Evolutionary conservation across 2,797 vertebrate species (phyloP), one percentile per base, ranked within the genome.

Genomic region (Sebastes kiyomatsui): DNA sequence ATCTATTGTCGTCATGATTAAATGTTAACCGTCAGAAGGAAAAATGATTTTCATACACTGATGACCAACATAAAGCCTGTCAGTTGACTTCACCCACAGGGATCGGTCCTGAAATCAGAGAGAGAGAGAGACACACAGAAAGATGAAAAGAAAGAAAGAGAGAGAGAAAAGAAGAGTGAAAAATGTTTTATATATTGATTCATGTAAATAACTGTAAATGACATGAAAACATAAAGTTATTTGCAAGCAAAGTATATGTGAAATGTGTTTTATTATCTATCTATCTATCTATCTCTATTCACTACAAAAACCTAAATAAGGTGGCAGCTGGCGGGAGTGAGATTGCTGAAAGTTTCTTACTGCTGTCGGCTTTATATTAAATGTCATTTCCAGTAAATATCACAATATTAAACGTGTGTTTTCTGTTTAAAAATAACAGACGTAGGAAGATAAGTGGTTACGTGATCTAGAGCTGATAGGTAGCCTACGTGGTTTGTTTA

Each of bases 141-240:
- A 64, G 35, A 62, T 25, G 20, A 28, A 64, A 2, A 60, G 35
- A 22, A 9, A 28, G 13, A 62, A 52, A 25, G 20, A 38, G 49
- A 22, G 16, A 65, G 68, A 42, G 16, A 3, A 12, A 23, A n/a
- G 4, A 32, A 1, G 52, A 70, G 23, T n/a, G 10, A 42, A n/a
- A 42, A 23, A 22, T 61, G 68, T 77, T 80, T 85, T 67, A 64
- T 91, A 88, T 59, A 74, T 88, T 88, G 28, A 83, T 33, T 55
- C 3, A 64, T 89, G 91, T 95, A 95, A 78, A 85, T 92, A 91
- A 87, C 72, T 96, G 94, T 95, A 92, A 93, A 92, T 93, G 85
- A 91, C 66, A 84, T 71, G 42, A 75, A 91, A 88, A 92, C 71
- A 91, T 87, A 93, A 92, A 95, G 85, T 56, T 20, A 56, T 84